Conservation (phyloP, 2,797 vertebrate genomes). For the Smutsia temminckii region DNA sequence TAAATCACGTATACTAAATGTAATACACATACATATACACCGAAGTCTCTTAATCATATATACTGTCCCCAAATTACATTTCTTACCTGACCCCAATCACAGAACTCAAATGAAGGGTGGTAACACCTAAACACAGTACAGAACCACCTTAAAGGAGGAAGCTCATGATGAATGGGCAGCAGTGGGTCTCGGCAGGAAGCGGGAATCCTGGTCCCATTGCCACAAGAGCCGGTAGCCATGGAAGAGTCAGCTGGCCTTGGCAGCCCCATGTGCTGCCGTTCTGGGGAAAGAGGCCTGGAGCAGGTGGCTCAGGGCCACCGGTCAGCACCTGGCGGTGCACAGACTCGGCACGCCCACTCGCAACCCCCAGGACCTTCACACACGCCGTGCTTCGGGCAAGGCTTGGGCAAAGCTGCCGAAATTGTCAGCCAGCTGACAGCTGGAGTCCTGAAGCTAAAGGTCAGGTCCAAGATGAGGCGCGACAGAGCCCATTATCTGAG, state of each 20-base stretch:
- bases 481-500: fast-evolving
- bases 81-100: not conserved
- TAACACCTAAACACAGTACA: fast-evolving
- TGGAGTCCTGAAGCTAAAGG: not conserved
- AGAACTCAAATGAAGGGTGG: not conserved
- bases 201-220: fast-evolving
- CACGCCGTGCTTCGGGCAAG: not conserved
- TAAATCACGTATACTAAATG: no score
- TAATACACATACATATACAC: no score
- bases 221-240: fast-evolving
- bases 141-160: not conserved
- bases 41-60: not conserved
- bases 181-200: fast-evolving
- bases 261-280: not conserved
- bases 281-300: not conserved
- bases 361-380: not conserved
- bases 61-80: not conserved
- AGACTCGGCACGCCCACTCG: fast-evolving
- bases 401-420: not conserved
- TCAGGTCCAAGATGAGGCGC: not conserved
- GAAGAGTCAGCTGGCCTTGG: not conserved
- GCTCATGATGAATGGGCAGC: fast-evolving
- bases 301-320: not conserved
- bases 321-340: no score
- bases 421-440: not conserved